A percentile compares a stretch with the other conserved stretches of the same genome.
These are phyloP conservation scores for Clarias batrachus DNA, from an alignment of 2,113 vertebrate species.

Conservation along the genomic window DNA sequence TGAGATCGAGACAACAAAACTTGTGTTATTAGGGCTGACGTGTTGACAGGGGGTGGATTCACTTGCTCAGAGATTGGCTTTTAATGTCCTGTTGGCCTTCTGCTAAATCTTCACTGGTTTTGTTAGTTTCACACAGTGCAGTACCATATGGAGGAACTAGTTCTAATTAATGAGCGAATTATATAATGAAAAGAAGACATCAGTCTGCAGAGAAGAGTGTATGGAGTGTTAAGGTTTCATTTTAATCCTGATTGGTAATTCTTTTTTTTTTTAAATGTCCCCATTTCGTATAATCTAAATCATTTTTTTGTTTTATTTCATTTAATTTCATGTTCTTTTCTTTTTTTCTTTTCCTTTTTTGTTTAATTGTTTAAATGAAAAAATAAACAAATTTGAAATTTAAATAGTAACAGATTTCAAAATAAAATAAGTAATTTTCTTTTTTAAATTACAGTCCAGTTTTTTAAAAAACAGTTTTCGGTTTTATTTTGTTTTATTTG, in stretches of 20 bases:
- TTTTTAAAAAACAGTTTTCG: background rate
- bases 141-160: conserved; percentile 15
- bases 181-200: background rate
- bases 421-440: background rate
- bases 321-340: background rate
- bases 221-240: background rate
- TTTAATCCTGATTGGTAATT: background rate
- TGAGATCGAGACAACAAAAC: background rate
- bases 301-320: rapidly evolving
- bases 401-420: background rate
- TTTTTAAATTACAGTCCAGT: background rate
- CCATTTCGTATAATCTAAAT: background rate
- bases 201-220: background rate
- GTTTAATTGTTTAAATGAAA: background rate
- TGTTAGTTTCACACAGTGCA: conserved; percentile 22
- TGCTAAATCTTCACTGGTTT: conserved; percentile 30
- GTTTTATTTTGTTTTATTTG: background rate
- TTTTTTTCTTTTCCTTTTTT: background rate
- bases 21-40: conserved; percentile 28
- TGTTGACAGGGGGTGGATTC: conserved; percentile 54
- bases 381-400: background rate
- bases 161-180: conserved; percentile 23
- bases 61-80: conserved; percentile 47
- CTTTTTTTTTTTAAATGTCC: background rate
- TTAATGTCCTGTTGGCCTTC: conserved; percentile 37